phyloP scores from a whole-genome alignment of 1,140 invertebrate species.

The Bradysia coprophila region DNA sequence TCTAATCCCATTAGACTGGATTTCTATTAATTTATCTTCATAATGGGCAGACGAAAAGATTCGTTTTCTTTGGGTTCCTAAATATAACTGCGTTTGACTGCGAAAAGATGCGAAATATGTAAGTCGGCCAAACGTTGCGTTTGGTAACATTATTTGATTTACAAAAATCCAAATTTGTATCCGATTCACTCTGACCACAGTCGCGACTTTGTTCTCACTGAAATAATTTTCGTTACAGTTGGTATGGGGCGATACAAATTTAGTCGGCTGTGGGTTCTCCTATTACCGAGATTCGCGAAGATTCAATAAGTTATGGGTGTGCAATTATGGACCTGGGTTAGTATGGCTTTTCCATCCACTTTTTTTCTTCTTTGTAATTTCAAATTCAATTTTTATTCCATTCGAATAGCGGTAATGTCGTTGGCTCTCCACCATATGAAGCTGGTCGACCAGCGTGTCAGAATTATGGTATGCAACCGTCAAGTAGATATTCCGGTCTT shows the following conservation, averaged over 20 bases:
- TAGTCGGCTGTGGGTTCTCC: constrained; percentile 63
- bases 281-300: constrained; percentile 53
- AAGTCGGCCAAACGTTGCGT: no score
- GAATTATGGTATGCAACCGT: constrained; percentile 43
- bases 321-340: constrained; percentile 71
- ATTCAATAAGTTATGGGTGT: constrained; percentile 67
- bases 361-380: constrained; percentile 1
- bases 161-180: no score
- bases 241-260: constrained; percentile 58
- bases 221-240: constrained; percentile 34
- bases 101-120: no score
- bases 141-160: no score
- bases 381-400: constrained; percentile 1
- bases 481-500: constrained; percentile 50
- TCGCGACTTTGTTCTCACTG: no score
- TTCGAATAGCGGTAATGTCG: constrained; percentile 46
- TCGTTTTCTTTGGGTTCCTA: no score
- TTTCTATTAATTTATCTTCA: no score
- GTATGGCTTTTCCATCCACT: constrained; percentile 7
- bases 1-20: no score
- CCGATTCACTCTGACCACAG: no score
- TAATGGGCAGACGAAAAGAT: no score
- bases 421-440: constrained; percentile 53
- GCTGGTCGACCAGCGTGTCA: constrained; percentile 51
- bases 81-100: no score